Base-by-base conservation (phyloP, 2,888 invertebrate genomes). In the Hofmannophila pseudospretella region DNA sequence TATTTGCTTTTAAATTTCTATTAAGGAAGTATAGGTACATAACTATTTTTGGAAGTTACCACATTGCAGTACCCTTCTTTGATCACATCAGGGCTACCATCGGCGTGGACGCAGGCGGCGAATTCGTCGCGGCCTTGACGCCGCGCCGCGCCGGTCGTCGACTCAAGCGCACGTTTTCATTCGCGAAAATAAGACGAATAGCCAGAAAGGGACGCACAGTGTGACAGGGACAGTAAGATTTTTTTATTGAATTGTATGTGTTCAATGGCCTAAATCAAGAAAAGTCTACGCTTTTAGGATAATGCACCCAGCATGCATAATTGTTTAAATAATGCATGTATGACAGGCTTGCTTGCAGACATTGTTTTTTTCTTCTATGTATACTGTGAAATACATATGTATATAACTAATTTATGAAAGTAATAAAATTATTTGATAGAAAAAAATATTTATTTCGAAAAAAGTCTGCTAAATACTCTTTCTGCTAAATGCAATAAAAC, bases 41-140 rank as follows among this genome's bases (percentile, higher is more conserved):
- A 8, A 2, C 2, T 4, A 2, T 2, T 4, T 10, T 25, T 25
- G n/a, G 2, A 1, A 25, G 10, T 9, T 25, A 25, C 9, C 5
- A 7, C 20, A 20, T 5, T 20, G 5, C 20, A 1, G 7, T 8
- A 4, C 20, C 20, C 20, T 1, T 2, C 20, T 4, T 20, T 20
- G 14, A 13, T 29, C 10, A 13, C n/a, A 2, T 29, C 39, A 39
- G 26, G 12, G 30, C 19, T 7, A 30, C 26, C 31, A 39, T 38
- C 37, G 30, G 38, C 45, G 32, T 42, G 45, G 49, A 49, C 51
- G 32, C 43, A 46, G 49, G 50, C 51, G 51, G 54, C 64, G 58
- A 81, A 78, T 82, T 81, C 72, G 80, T 60, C 74, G 70, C 74
- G 76, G 72, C 84, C 84, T 85, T 84, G 77, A 51, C 58, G 49